A percentile compares a stretch with the other conserved stretches of the same genome.
These are phyloP conservation scores for Platerodrilus igneus DNA, from an alignment of 2,888 invertebrate species.

Conservation along the genomic window DNA sequence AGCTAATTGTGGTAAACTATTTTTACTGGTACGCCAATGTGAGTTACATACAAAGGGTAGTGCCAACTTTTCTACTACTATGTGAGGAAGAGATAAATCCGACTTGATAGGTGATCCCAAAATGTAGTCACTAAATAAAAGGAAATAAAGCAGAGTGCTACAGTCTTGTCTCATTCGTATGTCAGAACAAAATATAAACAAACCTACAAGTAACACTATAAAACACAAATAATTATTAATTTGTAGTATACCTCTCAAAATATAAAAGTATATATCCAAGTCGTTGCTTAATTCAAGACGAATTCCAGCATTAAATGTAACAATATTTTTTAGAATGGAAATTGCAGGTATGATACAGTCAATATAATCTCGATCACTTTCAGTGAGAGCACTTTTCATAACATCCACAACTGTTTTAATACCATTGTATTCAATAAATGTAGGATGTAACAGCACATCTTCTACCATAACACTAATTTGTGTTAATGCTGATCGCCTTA, in stretches of 20 bases:
- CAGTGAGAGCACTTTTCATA: constrained; percentile 47
- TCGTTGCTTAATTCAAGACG: constrained; percentile 54
- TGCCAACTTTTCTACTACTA: constrained; percentile 45
- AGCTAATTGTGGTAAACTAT: constrained; percentile 39
- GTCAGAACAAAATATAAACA: constrained; percentile 54
- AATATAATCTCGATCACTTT: constrained; percentile 50
- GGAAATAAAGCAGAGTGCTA: constrained; percentile 49
- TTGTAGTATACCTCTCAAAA: constrained; percentile 51
- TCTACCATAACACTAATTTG: constrained; percentile 65
- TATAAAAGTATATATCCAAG: constrained; percentile 46
- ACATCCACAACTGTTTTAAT: constrained; percentile 50
- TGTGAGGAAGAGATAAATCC: constrained; percentile 49
- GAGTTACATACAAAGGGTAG: constrained; percentile 50
- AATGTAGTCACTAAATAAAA: constrained; percentile 50
- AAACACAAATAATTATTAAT: no score
- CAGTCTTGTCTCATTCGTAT: constrained; percentile 51
- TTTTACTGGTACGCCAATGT: constrained; percentile 50
- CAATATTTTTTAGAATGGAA: constrained; percentile 49
- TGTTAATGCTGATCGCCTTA: constrained; percentile 62
- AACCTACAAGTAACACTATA: constrained; percentile 46
- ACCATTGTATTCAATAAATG: constrained; percentile 57
- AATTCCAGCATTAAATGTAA: constrained; percentile 53
- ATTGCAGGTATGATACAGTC: constrained; percentile 52
- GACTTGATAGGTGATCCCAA: constrained; percentile 40
- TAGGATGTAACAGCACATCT: constrained; percentile 57